These are phyloP conservation scores for Acestrorhynchus altus DNA, from an alignment of 2,797 vertebrate genomes.

Conservation along the genomic window DNA sequence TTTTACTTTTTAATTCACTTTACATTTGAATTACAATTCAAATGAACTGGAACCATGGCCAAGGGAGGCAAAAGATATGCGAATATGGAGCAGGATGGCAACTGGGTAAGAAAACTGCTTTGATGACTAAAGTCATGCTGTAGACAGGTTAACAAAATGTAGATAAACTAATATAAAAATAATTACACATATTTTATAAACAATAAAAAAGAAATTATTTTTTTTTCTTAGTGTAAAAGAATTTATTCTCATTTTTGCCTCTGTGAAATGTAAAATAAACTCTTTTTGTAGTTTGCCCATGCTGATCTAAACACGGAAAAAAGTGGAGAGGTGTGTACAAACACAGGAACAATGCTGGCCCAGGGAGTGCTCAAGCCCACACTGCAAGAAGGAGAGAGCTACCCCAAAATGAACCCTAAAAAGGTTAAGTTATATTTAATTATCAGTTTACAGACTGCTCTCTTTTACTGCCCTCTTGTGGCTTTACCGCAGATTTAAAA, in stretches of 20 bases:
- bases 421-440: constrained; percentile 59
- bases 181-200: too few relatives aligned
- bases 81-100: constrained; percentile 54
- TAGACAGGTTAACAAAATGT: too few relatives aligned
- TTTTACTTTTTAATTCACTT: not conserved
- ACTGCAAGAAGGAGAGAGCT: constrained; percentile 59
- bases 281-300: constrained; percentile 71
- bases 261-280: constrained; percentile 11
- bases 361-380: constrained; percentile 55
- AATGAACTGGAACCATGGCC: constrained; percentile 68
- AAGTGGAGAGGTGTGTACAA: constrained; percentile 62
- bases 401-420: constrained; percentile 68
- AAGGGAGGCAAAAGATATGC: constrained; percentile 62
- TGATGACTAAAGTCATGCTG: too few relatives aligned
- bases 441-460: not conserved
- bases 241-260: not conserved
- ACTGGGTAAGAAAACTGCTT: constrained; percentile 79
- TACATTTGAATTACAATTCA: not conserved
- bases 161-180: too few relatives aligned
- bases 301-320: constrained; percentile 46
- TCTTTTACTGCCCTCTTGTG: too few relatives aligned
- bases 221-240: too few relatives aligned
- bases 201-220: too few relatives aligned
- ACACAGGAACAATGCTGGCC: constrained; percentile 69
- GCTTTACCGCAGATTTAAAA: too few relatives aligned